These are phyloP conservation scores for Scaptomyza parva DNA, from an alignment of 2,888 invertebrate species.

Conservation along the genomic window DNA sequence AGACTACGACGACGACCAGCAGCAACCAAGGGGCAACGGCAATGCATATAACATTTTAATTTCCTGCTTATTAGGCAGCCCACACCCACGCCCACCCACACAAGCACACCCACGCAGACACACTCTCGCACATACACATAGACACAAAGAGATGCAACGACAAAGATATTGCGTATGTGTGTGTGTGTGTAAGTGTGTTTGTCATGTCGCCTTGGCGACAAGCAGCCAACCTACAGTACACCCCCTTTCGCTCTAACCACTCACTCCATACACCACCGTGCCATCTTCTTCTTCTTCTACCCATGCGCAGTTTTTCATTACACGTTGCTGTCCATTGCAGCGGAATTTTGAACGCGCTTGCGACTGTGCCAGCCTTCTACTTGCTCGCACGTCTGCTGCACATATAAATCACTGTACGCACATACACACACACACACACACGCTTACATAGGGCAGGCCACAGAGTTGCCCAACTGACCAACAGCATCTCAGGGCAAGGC, in stretches of 20 bases:
- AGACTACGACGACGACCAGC: constrained; percentile 17
- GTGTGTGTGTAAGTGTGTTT: constrained; percentile 16
- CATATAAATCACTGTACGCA: constrained; percentile 51
- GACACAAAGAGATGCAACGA: constrained; percentile 58
- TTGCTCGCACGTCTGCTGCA: constrained; percentile 47
- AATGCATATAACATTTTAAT: constrained; percentile 81
- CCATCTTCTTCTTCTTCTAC: constrained; percentile 46
- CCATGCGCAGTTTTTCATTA: constrained; percentile 73
- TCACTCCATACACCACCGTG: neutral
- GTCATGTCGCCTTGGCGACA: constrained; percentile 45
- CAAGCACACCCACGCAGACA: constrained; percentile 22
- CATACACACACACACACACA: constrained; percentile 14
- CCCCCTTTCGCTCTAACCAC: neutral
- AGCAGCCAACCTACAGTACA: constrained; percentile 15
- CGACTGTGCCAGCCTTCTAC: constrained; percentile 28
- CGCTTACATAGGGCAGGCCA: constrained; percentile 15
- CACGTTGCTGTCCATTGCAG: constrained; percentile 70
- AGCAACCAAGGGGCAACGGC: constrained; percentile 50
- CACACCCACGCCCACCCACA: constrained; percentile 30
- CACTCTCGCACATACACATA: constrained; percentile 23
- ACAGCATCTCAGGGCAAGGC: constrained; percentile 31
- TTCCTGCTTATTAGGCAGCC: constrained; percentile 80
- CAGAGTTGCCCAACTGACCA: constrained; percentile 39
- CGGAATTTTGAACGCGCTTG: constrained; percentile 67
- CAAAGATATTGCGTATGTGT: constrained; percentile 50